Conservation (phyloP, 2,113 vertebrate species). For the human region GRCh38 chr16:48109001-48109500, state of each 20-base stretch:
- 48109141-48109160: rapidly evolving
- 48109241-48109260: not conserved
- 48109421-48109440: not conserved
- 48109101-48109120: not conserved
- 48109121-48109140: not conserved
- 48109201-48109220: not conserved
- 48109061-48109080: not conserved
- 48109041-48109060: not conserved
- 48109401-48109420: not conserved
- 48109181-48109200: not conserved
- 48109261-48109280: not conserved
- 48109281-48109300: not conserved
- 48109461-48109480: not conserved
- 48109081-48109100: not conserved
- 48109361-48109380: not conserved
- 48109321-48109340: slow-evolving; percentile 4
- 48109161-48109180: not conserved
- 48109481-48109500: not conserved
- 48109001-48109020: not conserved
- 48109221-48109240: not conserved
- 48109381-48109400: not conserved
- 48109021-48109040: not conserved
- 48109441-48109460: slow-evolving; percentile 22
- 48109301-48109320: not conserved
- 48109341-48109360: slow-evolving; percentile 3